Conservation (phyloP, 1,140 invertebrate species). For the Tachypleus tridentatus region DNA sequence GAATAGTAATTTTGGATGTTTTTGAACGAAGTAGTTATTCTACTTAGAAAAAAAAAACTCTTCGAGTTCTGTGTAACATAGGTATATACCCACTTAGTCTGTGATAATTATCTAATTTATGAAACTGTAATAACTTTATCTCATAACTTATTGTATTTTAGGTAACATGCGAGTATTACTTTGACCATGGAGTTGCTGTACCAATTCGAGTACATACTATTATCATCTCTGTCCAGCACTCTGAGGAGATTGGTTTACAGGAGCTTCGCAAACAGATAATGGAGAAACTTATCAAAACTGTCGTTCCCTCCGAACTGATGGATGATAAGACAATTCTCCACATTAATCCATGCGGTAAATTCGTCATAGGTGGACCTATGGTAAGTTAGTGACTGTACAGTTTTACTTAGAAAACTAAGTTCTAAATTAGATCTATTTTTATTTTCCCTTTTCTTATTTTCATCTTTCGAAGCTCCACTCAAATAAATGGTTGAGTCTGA, state of each 20-base stretch:
- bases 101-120: no score
- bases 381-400: conserved; percentile 37
- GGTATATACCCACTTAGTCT: neutral
- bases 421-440: no score
- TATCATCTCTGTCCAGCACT: conserved; percentile 44
- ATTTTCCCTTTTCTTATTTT: no score
- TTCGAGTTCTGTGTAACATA: no score
- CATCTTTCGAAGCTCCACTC: no score
- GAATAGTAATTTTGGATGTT: neutral
- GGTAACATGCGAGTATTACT: conserved; percentile 24
- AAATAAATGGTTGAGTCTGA: no score
- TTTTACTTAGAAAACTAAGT: no score
- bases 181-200: conserved; percentile 32
- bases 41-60: no score
- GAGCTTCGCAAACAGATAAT: conserved; percentile 37
- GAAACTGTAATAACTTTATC: no score
- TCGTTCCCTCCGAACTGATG: conserved; percentile 40
- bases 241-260: conserved; percentile 38
- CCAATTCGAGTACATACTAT: conserved; percentile 43
- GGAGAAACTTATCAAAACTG: conserved; percentile 38
- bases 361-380: conserved; percentile 90
- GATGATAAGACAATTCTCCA: conserved; percentile 48
- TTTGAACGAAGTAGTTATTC: neutral
- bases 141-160: neutral
- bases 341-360: conserved; percentile 91